Base-by-base conservation (phyloP, 2,797 vertebrate species). In the Chlorospingus semifuscus region DNA sequence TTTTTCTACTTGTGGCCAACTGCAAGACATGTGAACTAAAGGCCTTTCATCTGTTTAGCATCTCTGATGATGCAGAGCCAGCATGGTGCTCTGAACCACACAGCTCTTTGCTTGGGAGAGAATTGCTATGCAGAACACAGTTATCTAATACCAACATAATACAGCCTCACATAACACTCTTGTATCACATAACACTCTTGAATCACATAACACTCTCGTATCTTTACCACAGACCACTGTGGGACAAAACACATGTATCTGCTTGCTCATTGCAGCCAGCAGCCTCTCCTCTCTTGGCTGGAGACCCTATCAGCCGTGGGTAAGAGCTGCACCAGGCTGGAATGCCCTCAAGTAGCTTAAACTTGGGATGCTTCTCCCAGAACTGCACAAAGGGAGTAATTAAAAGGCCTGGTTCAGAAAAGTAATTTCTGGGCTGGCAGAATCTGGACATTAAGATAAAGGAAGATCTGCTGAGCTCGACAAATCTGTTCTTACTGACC, bases 401-500 rank as follows among this genome's bases (percentile, higher is more conserved):
- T 94, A 87, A 94, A 61, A 90, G 39, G 36, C 41, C 34, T 74
- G 11, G 15, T 89, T 92, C 64, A 87, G 72, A 77, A 32, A 74
- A 84, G 30, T 68, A 50, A 81, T 92, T 91, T 85, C 61, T 85
- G 12, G 56, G 22, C 61, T 95, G 57, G 36, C 66, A 94, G 79
- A 65, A 86, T 83, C 72, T 92, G 50, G 74, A 82, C 74, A 46
- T 71, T 92, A 95, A 77, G 82, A 93, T 92, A 89, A 91, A 91
- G 34, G 79, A 60, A 79, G 14, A 92, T 89, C 41, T 89, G 79
- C 61, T 96, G 87, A 91, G 50, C 61, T 81, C 8, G 0, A 70
- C 65, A 55, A 80, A 86, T 76, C 46, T 65, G 15, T 76, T 92
- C 52, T 89, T 86, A 77, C 75, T 71, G 65, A 68, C 57, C 47